Base-by-base conservation (phyloP, 1,140 invertebrate species). In the Geopemphigus sp. region DNA sequence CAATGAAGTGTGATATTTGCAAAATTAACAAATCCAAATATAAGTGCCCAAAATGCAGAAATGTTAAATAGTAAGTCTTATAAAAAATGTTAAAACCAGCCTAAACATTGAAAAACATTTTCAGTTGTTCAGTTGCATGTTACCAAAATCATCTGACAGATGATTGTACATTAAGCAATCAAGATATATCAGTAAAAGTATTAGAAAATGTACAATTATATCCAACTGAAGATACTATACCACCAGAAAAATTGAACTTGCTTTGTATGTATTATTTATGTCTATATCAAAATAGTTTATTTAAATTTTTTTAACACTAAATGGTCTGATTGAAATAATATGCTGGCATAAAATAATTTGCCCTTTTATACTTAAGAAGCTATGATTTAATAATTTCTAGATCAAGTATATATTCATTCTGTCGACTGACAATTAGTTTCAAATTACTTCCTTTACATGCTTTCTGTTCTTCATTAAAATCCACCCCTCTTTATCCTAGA, bases 91-190 rank as follows among this genome's bases (percentile, higher is more conserved):
- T 56, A 54, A 32, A 32, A n/a, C 39, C 47, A 10, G 14, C 47
- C 11, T 50, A 50, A 39, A 39, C 11, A 50, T 50, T 50, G 12
- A 50, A 50, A 8, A 12, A 12, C 50, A n/a, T 47, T 78, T 74
- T 17, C 39, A 78, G 74, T 78, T 78, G 74, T 63, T 78, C 74
- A 29, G 74, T 78, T 50, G 74, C 39, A 19, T 78, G 74, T 78
- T 78, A 63, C 10, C 39, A 78, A 47, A 78, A 63, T 78, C 74
- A 78, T 78, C 8, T 47, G 22, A 50, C 39, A 26, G 8, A 15
- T 26, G 17, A 78, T 45, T 78, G 74, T 63, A 63, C 57, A 26
- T 26, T n/a, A n/a, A 50, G 8, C 17, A 45, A 19, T 22, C 56
- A 78, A 50, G 24, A 45, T 29, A 6, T n/a, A 26, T 14, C 56